A percentile compares a stretch with the other conserved stretches of the same genome.
Evolutionary conservation across 2,113 vertebrate genomes (phyloP).

Genomic region (Malaclemys terrapin): DNA sequence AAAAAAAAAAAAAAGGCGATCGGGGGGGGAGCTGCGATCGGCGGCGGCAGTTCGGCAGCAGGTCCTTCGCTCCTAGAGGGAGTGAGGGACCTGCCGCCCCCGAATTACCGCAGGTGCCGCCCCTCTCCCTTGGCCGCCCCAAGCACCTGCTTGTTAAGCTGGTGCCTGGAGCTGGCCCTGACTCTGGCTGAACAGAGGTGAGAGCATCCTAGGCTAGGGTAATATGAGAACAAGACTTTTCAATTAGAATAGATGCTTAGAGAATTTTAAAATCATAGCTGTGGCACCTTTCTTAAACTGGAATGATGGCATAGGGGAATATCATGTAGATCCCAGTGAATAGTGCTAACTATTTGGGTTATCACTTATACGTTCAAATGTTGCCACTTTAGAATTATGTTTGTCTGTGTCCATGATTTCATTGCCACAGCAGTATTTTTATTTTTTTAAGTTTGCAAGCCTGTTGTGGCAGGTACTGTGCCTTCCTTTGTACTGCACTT

Average conservation of each 20-base stretch:
- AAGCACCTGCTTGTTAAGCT: too few species aligned
- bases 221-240: not conserved
- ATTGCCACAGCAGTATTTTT: rapidly evolving
- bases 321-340: not conserved
- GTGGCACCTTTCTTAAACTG: not conserved
- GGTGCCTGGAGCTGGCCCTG: too few species aligned
- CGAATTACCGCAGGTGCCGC: too few species aligned
- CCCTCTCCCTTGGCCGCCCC: too few species aligned
- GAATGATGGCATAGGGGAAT: not conserved
- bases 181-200: not conserved
- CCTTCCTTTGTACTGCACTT: not conserved
- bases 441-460: not conserved
- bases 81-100: too few species aligned
- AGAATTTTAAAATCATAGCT: not conserved
- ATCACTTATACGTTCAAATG: rapidly evolving
- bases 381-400: not conserved
- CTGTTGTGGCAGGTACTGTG: not conserved
- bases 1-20: too few species aligned
- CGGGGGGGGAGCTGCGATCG: too few species aligned
- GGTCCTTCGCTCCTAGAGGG: too few species aligned
- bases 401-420: not conserved
- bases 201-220: not conserved
- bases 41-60: too few species aligned
- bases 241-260: not conserved
- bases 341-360: rapidly evolving